Conservation (phyloP, 2,888 invertebrate genomes). For the Spilosoma lubricipeda region DNA sequence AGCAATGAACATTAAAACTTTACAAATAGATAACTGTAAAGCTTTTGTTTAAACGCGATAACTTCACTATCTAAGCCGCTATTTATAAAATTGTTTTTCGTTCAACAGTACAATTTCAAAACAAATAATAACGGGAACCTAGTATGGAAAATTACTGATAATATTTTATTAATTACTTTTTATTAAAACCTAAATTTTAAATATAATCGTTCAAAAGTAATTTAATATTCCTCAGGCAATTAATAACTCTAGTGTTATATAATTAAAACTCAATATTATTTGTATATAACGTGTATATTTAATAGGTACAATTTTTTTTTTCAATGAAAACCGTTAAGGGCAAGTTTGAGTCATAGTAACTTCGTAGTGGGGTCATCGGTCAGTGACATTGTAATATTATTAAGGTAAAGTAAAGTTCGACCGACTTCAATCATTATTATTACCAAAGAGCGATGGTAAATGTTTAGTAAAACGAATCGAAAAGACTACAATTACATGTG, state of each 20-base stretch:
- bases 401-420: background rate
- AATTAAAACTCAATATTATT: background rate
- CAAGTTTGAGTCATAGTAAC: background rate
- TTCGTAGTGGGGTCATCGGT: background rate
- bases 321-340: background rate
- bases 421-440: background rate
- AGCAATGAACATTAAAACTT: background rate
- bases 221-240: background rate
- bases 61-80: too few species aligned
- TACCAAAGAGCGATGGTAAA: background rate
- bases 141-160: background rate
- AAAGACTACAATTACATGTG: too few species aligned
- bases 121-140: background rate
- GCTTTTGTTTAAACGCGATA: background rate
- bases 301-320: background rate
- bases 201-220: background rate
- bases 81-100: too few species aligned
- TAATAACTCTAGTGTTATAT: background rate
- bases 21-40: background rate
- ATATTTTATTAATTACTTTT: background rate
- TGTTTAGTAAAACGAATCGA: background rate
- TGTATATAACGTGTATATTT: background rate
- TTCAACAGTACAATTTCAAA: too few species aligned
- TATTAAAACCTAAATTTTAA: background rate
- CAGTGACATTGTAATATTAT: background rate